Base-by-base conservation (phyloP, 2,888 invertebrate genomes). In the Omphaloscelis lunosa region DNA sequence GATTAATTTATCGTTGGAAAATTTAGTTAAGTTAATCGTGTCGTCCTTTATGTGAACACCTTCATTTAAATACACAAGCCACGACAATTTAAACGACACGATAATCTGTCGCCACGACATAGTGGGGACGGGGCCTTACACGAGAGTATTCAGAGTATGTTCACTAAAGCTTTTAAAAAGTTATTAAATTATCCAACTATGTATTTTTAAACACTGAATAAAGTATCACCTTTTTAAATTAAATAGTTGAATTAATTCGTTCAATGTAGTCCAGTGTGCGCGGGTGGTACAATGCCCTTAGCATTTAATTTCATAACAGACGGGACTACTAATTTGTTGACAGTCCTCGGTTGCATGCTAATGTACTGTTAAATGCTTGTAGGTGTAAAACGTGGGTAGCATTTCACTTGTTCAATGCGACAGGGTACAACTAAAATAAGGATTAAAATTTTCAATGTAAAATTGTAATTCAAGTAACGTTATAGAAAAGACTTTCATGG, bases 321-420 rank as follows among this genome's bases (percentile, higher is more conserved):
- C 20, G 20, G 7, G 20, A 66, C 45, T 20, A 27, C 20, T 65
- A 70, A 78, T 78, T 70, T 4, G 65, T 34, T 65, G n/a, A 23
- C 27, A 17, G 27, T 70, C 51, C 51, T 78, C 70, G 41, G 34
- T 65, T 9, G 51, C 69, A 78, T 78, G 51, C 41, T 63, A 78
- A 77, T 77, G 27, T 58, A n/a, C 53, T 41, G 39, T 9, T 53
- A 41, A 75, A 75, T 76, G 23, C n/a, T 62, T 75, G 20, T 27
- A 34, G 11, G 0, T 34, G 29, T 53, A 53, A 53, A 62, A 45
- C 20, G 20, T 41, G 6, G n/a, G 11, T 45, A 45, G 7, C 11
- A 23, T 20, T 23, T 23, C 27, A 45, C 23, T 70, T 62, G 17
- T 45, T 23, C 9, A 62, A 27, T 45, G 62, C 41, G 20, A 27